These are phyloP conservation scores for Scophthalmus maximus DNA, from an alignment of 2,113 vertebrate species.

Conservation along the genomic window DNA sequence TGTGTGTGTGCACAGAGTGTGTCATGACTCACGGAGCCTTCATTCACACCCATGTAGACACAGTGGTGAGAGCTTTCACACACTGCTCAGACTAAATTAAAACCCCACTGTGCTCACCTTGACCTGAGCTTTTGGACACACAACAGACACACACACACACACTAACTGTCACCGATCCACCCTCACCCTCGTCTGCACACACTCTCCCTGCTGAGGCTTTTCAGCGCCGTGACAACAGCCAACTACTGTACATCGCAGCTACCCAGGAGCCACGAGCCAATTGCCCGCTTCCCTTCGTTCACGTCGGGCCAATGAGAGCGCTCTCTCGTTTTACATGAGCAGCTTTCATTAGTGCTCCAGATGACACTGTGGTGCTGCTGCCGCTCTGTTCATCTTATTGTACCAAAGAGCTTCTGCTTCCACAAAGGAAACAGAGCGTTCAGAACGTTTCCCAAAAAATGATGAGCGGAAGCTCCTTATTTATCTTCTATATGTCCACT, in stretches of 20 bases:
- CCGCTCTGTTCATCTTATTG: constrained; percentile 30
- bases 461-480: constrained; percentile 5
- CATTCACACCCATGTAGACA: constrained; percentile 50
- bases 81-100: constrained; percentile 45
- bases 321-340: constrained; percentile 39
- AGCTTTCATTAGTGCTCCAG: constrained; percentile 58
- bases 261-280: constrained; percentile 47
- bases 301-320: constrained; percentile 50
- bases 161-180: constrained; percentile 6
- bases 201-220: constrained; percentile 32
- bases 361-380: constrained; percentile 34
- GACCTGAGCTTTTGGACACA: constrained; percentile 18
- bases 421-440: constrained; percentile 33
- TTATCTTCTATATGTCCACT: background rate
- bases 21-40: constrained; percentile 38
- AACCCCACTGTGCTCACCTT: constrained; percentile 52
- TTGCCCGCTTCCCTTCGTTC: constrained; percentile 30
- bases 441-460: background rate
- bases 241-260: constrained; percentile 30
- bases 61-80: constrained; percentile 48
- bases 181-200: background rate
- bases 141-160: constrained; percentile 1
- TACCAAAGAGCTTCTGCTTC: constrained; percentile 20
- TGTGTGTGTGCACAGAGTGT: constrained; percentile 14
- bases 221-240: constrained; percentile 69